Conservation (phyloP, 2,888 invertebrate genomes). For the Fabriciana adippe region DNA sequence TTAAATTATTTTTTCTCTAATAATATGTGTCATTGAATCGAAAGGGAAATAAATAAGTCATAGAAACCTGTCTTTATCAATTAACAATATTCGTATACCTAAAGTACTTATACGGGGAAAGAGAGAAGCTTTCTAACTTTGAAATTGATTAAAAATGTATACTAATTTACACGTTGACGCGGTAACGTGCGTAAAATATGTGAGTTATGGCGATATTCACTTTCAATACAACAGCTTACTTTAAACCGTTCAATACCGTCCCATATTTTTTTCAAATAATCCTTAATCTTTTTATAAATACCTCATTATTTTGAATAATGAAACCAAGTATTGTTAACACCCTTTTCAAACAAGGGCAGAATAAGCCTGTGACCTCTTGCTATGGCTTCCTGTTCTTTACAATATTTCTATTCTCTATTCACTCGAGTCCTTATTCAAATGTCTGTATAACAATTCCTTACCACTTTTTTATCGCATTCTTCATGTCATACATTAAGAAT, state of each 20-base stretch:
- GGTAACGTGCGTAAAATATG: no score
- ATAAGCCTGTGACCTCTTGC: conserved; percentile 38
- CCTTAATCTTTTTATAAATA: conserved; percentile 27
- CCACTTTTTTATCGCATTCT: conserved; percentile 25
- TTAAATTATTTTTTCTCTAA: no score
- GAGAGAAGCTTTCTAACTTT: no score
- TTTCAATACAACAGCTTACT: not conserved
- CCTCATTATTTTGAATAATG: conserved; percentile 28
- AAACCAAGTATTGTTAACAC: conserved; percentile 33
- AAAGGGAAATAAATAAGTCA: no score
- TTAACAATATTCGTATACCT: no score
- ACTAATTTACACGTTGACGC: no score
- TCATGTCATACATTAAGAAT: conserved; percentile 25
- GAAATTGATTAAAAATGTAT: no score
- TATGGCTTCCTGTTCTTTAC: conserved; percentile 43
- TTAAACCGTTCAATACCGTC: not conserved
- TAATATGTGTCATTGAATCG: no score
- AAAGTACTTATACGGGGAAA: no score
- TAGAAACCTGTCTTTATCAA: no score
- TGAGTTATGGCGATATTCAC: not conserved
- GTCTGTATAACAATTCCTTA: conserved; percentile 17
- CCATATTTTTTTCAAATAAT: conserved; percentile 16
- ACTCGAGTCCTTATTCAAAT: conserved; percentile 34
- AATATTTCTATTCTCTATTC: conserved; percentile 40
- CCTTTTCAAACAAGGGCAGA: conserved; percentile 31